Evolutionary conservation across 2,113 vertebrate genomes (phyloP), one percentile per base, ranked within the genome.

Genomic region (Lepus europaeus): DNA sequence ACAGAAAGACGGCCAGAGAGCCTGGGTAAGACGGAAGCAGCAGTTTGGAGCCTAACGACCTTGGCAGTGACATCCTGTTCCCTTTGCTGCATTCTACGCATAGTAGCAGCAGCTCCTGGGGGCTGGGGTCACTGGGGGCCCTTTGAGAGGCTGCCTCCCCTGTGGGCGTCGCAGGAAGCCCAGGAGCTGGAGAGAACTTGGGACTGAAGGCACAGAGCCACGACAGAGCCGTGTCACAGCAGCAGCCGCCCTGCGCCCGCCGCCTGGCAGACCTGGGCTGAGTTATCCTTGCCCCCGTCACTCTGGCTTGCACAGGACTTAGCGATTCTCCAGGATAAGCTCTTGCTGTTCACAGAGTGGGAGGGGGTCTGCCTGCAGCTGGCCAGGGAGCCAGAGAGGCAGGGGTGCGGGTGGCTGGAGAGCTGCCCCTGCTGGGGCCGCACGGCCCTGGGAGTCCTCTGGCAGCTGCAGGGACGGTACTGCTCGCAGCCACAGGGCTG

Each of bases 381-480:
- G 20, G 16, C 53, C 29, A 4, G 19, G 63, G 66, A n/a, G 7
- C 19, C 33, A 3, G 14, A 0, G 6, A 70, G 25, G 31, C 29
- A 0, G 2, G 10, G 1, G 10, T 45, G 22, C 5, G 2, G 22
- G 33, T 29, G 45, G 33, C 29, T 9, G 0, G n/a, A 87, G 19
- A 25, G 4, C 17, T 0, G 0, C 68, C 14, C 22, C 14, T 45
- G 45, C 45, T 45, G 45, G 45, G 45, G 45, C 45, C 7, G 6
- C 45, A 45, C 45, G 7, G 27, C 31, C 72, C 20, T 61, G 59
- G 0, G 3, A 89, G 93, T 12, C 49, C 10, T 63, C 22, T 19
- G 27, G 10, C 1, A 17, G n/a, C 64, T 70, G 6, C 61, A 53
- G 68, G 22, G 2, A 45, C 45, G 45, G 45, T 45, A 45, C 45